Evolutionary conservation across 2,888 invertebrate genomes (phyloP).

Genomic region (Brachyptera putata): DNA sequence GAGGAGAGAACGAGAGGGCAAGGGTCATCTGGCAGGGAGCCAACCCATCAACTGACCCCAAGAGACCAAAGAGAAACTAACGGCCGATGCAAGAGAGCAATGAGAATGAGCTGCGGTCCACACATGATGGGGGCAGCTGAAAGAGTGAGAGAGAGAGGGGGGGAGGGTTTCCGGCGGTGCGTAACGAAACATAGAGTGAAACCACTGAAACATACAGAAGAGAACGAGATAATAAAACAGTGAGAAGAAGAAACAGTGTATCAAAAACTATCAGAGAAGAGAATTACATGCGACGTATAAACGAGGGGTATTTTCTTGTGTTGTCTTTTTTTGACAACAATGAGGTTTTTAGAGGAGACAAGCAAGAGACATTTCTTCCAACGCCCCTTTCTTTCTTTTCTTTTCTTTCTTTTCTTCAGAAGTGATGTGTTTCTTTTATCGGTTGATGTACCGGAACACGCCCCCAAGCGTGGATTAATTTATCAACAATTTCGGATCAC

Average conservation of each 20-base stretch:
- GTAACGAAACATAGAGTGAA: conserved; percentile 17
- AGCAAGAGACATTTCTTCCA: not conserved
- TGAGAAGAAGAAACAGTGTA: conserved; percentile 2
- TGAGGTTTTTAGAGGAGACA: not conserved
- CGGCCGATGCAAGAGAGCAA: not conserved
- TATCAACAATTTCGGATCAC: conserved; percentile 6
- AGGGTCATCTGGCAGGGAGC: conserved; percentile 18
- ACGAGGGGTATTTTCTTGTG: not conserved
- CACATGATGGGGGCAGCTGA: conserved; percentile 4
- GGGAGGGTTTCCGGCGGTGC: no score
- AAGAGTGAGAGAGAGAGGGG: no score
- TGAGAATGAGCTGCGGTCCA: not conserved
- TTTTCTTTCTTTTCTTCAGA: not conserved
- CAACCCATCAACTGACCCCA: conserved; percentile 24
- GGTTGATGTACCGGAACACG: conserved; percentile 4
- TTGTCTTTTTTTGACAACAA: conserved; percentile 15
- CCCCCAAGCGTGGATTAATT: conserved; percentile 4
- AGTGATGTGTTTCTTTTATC: conserved; percentile 3
- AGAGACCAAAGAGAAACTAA: not conserved
- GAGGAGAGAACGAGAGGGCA: not conserved
- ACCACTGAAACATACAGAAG: conserved; percentile 18
- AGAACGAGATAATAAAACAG: conserved; percentile 19
- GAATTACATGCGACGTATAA: not conserved
- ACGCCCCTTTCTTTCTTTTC: not conserved
- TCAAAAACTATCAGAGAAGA: conserved; percentile 12